A percentile compares a stretch with the other conserved stretches of the same genome.
phyloP scores from a whole-genome alignment of 2,113 vertebrate species.

The Chionodraco myersi region DNA sequence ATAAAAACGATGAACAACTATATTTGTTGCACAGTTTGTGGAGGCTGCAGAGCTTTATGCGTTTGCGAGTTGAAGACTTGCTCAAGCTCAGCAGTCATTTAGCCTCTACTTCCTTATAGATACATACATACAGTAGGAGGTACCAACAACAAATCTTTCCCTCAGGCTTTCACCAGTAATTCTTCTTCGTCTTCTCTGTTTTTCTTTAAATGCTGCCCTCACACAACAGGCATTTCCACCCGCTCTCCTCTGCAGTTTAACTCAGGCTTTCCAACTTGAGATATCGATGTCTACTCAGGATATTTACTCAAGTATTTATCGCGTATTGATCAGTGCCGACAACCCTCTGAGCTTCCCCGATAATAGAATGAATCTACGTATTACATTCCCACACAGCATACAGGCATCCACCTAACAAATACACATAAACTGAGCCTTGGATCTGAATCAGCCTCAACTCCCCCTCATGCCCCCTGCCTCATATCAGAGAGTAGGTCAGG shows the following conservation, averaged over 20 bases:
- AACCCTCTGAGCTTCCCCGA: conserved; percentile 22
- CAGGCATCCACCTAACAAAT: conserved; percentile 12
- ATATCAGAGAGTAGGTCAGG: conserved; percentile 59
- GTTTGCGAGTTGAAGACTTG: conserved; percentile 21
- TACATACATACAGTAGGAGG: conserved; percentile 43
- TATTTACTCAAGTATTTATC: conserved; percentile 68
- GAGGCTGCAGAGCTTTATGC: conserved; percentile 15
- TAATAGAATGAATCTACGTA: conserved; percentile 53
- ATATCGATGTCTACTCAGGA: conserved; percentile 50
- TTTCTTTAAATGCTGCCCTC: conserved; percentile 63
- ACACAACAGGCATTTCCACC: conserved; percentile 51
- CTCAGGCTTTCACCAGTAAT: conserved; percentile 48
- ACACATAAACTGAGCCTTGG: neutral
- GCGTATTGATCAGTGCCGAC: conserved; percentile 52
- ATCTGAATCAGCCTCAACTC: conserved; percentile 18
- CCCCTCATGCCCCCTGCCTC: conserved; percentile 45
- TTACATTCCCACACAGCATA: conserved; percentile 30
- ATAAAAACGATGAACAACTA: conserved; percentile 38
- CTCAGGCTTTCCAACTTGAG: conserved; percentile 32
- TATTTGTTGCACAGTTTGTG: neutral
- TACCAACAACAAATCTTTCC: conserved; percentile 44
- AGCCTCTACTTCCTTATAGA: conserved; percentile 40
- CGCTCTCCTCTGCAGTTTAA: conserved; percentile 8
- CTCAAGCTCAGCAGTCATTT: conserved; percentile 24
- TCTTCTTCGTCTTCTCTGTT: conserved; percentile 38